A percentile compares a stretch with the other conserved stretches of the same genome.
Conservation (phyloP, 2,888 invertebrate species). For the Chrysotoxum bicinctum region DNA sequence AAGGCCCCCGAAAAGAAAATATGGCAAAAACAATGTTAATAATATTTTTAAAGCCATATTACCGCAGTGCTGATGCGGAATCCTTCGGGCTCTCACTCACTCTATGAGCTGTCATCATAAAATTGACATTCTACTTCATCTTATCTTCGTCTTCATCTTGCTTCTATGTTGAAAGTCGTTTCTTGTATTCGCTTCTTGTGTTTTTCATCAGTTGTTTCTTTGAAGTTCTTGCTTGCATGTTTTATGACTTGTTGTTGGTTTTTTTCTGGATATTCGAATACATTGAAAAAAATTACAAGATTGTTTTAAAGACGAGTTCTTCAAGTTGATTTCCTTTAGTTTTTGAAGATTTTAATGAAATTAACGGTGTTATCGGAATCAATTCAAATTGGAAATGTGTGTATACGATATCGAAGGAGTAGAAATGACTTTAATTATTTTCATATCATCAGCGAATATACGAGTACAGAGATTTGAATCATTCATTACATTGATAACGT, state of each 20-base stretch:
- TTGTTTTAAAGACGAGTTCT: not conserved
- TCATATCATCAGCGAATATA: too few species aligned
- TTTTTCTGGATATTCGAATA: not conserved
- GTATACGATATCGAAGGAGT: too few species aligned
- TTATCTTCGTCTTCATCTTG: not conserved
- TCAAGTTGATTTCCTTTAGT: too few species aligned
- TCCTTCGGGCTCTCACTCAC: constrained; percentile 38
- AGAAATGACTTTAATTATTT: too few species aligned
- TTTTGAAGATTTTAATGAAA: too few species aligned
- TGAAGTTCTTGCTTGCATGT: constrained; percentile 17
- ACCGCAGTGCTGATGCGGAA: constrained; percentile 40
- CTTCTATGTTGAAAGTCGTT: not conserved
- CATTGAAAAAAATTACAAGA: not conserved
- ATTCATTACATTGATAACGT: too few species aligned
- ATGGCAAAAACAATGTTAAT: constrained; percentile 58
- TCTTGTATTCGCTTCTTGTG: constrained; percentile 10
- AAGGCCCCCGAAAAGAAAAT: constrained; percentile 22
- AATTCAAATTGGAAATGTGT: too few species aligned
- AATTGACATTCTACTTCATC: constrained; percentile 50
- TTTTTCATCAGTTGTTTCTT: constrained; percentile 14
- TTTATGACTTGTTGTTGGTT: constrained; percentile 10
- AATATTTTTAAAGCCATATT: constrained; percentile 51
- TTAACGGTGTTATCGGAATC: too few species aligned
- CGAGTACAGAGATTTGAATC: too few species aligned
- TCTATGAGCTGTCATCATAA: constrained; percentile 52